These are phyloP conservation scores for Magallana angulata DNA, from an alignment of 1,140 invertebrate genomes.

Conservation along the genomic window DNA sequence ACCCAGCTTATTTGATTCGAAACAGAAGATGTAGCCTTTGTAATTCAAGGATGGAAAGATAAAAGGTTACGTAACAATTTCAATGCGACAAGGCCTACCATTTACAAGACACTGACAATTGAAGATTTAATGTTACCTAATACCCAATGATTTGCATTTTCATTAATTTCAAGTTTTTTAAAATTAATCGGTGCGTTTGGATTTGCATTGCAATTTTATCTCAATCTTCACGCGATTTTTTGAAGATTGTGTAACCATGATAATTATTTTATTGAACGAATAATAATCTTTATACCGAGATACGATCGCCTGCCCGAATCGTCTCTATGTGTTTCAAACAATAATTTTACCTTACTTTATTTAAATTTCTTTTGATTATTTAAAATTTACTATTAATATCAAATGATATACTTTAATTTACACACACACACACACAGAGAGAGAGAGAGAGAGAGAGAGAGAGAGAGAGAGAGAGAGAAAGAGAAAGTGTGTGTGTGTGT, in stretches of 20 bases:
- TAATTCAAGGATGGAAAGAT: not conserved
- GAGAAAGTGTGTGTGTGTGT: not conserved
- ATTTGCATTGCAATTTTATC: not conserved
- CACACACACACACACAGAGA: not conserved
- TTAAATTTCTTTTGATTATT: no score
- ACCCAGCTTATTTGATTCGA: not conserved
- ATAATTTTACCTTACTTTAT: no score
- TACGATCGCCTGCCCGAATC: not conserved
- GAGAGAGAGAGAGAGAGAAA: not conserved
- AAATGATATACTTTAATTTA: not conserved
- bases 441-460: not conserved
- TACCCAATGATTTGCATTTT: not conserved
- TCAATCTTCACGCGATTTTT: not conserved
- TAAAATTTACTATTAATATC: not conserved
- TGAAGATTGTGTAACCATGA: not conserved
- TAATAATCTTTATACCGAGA: not conserved
- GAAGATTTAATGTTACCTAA: conserved; percentile 9
- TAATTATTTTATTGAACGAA: not conserved
- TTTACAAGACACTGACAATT: no score
- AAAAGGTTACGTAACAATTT: not conserved
- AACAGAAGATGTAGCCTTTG: not conserved
- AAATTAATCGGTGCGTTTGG: not conserved
- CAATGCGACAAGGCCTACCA: not conserved
- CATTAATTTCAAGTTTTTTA: not conserved
- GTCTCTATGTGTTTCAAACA: not conserved